phyloP scores from a whole-genome alignment of 2,888 invertebrate genomes.

The Endotricha flammealis region DNA sequence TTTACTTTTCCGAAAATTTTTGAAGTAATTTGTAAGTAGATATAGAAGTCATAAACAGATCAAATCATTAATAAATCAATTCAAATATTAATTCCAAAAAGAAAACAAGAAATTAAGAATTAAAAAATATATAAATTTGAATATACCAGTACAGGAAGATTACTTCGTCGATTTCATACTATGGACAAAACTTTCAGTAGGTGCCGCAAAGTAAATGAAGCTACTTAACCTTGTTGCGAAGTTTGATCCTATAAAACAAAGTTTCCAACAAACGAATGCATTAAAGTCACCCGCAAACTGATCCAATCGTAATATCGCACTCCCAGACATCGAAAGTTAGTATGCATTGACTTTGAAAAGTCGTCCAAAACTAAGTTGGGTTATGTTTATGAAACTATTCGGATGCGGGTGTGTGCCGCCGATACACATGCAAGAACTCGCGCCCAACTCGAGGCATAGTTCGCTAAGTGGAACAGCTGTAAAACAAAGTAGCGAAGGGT shows the following conservation, averaged over 20 bases:
- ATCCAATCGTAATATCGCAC: conserved; percentile 77
- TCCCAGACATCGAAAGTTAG: conserved; percentile 76
- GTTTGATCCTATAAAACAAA: conserved; percentile 71
- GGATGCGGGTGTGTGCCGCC: conserved; percentile 73
- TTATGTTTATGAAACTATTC: conserved; percentile 79
- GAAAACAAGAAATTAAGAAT: conserved; percentile 5
- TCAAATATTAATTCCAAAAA: too few relatives aligned
- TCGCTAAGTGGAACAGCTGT: conserved; percentile 78
- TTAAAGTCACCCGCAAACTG: conserved; percentile 72
- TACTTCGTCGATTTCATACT: too few relatives aligned
- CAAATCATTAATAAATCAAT: too few relatives aligned
- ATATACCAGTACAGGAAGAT: too few relatives aligned
- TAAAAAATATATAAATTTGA: too few relatives aligned
- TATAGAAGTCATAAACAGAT: too few relatives aligned
- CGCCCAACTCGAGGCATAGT: conserved; percentile 76
- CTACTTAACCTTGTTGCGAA: conserved; percentile 63
- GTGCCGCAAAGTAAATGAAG: conserved; percentile 53
- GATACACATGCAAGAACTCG: conserved; percentile 77
- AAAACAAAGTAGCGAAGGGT: conserved; percentile 78
- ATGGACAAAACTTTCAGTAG: conserved; percentile 28
- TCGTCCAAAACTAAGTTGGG: conserved; percentile 78
- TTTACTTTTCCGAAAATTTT: too few relatives aligned
- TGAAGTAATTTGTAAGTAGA: too few relatives aligned
- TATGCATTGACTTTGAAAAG: conserved; percentile 79
- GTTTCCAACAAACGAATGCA: conserved; percentile 75